Evolutionary conservation across 1,140 invertebrate genomes (phyloP).

Genomic region (Heliconius congener): DNA sequence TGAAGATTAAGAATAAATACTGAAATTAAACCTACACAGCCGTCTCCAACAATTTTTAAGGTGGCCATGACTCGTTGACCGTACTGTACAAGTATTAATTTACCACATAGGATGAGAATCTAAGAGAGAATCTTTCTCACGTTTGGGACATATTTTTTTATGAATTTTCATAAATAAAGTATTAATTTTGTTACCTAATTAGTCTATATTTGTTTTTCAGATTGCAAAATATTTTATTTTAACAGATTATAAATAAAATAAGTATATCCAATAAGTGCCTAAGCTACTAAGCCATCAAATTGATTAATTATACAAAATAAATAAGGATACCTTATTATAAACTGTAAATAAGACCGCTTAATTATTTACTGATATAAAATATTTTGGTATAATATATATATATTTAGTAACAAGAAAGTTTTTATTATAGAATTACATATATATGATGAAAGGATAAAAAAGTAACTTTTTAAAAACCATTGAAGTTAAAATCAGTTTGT

Average conservation of each 20-base stretch:
- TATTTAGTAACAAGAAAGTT: not conserved
- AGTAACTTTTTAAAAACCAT: not conserved
- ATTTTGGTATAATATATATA: constrained; percentile 22
- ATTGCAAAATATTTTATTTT: constrained; percentile 12
- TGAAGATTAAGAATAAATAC: no score
- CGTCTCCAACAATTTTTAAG: no score
- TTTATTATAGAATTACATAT: not conserved
- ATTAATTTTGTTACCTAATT: constrained; percentile 5
- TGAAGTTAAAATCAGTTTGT: not conserved
- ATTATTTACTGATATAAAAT: constrained; percentile 21
- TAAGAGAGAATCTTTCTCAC: not conserved
- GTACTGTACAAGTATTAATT: not conserved
- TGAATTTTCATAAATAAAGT: constrained; percentile 10
- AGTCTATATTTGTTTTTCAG: constrained; percentile 9
- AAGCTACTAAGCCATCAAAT: constrained; percentile 9
- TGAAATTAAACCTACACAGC: no score
- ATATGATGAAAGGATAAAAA: not conserved
- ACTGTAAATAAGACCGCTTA: constrained; percentile 8
- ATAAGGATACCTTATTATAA: constrained; percentile 1
- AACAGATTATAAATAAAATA: constrained; percentile 9
- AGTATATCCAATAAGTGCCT: constrained; percentile 14
- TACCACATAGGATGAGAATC: not conserved
- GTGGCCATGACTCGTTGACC: no score
- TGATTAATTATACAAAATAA: constrained; percentile 9
- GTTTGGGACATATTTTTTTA: not conserved